Conservation (phyloP, 2,888 invertebrate species). For the Chelonus formosanus region DNA sequence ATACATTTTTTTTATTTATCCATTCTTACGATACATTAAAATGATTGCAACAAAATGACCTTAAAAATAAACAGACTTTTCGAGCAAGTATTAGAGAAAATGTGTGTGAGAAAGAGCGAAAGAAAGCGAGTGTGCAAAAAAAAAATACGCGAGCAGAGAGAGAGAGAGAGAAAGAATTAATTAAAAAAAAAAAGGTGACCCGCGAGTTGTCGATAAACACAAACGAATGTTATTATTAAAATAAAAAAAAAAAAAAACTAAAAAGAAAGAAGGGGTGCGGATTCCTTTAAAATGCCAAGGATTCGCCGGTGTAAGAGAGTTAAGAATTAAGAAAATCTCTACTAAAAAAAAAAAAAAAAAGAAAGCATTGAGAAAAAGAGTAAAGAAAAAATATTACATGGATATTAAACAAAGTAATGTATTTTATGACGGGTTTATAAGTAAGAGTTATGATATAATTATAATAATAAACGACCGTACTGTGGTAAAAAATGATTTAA, state of each 20-base stretch:
- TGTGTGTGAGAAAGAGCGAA: constrained; percentile 31
- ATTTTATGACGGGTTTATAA: constrained; percentile 64
- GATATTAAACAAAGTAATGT: constrained; percentile 58
- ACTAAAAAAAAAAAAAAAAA: no score
- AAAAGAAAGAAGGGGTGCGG: constrained; percentile 18
- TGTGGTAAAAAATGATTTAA: constrained; percentile 40
- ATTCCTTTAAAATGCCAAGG: constrained; percentile 13
- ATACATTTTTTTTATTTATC: constrained; percentile 28
- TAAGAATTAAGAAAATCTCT: constrained; percentile 21
- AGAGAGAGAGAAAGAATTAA: no score
- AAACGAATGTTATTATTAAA: no score
- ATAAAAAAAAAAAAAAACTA: no score
- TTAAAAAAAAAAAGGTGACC: no score
- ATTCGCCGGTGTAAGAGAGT: constrained; percentile 20
- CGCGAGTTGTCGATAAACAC: no score
- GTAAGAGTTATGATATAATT: constrained; percentile 49
- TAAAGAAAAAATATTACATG: constrained; percentile 47
- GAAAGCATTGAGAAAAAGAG: constrained; percentile 21
- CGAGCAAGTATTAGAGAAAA: constrained; percentile 35
- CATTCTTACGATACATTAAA: constrained; percentile 9
- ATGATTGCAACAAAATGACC: constrained; percentile 12
- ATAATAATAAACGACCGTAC: constrained; percentile 47
- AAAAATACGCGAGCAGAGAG: constrained; percentile 26
- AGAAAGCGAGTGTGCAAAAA: constrained; percentile 24
- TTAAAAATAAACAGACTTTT: constrained; percentile 1